Evolutionary conservation across 2,797 vertebrate genomes (phyloP), one percentile per base, ranked within the genome.

Genomic region (Phataginus tetradactyla): DNA sequence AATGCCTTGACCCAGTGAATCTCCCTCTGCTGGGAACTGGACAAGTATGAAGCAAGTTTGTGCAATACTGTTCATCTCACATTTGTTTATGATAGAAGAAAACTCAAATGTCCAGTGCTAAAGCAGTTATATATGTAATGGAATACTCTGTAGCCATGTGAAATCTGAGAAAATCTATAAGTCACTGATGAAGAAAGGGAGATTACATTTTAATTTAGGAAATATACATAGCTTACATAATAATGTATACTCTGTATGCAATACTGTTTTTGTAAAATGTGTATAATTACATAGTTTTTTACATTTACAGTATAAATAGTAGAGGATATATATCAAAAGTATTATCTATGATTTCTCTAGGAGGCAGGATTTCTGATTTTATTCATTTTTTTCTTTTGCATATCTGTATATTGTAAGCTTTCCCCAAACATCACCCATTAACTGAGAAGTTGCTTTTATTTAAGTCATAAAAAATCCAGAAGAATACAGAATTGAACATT

Each of bases 11-110:
- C 27, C 64, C 39, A 39, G 75, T 21, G 23, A 79, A 55, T 68
- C 0, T 1, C 45, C 42, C 37, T 39, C 32, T n/a, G 34, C 49
- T 93, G 37, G 17, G 32, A 94, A 64, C 4, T 37, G 12, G 55
- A 75, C 29, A 86, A 64, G 39, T 81, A 13, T 78, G 69, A 61
- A 90, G 83, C 78, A 71, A 63, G 18, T 90, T 91, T 84, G 34
- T 59, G 80, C 5, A 64, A 51, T 21, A 94, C 7, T 29, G 5
- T 81, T 85, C n/a, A 88, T 61, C 57, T 89, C 45, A 75, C 20
- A 94, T 69, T 92, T 86, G 1, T 12, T 90, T 83, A 59, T 61
- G 87, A 90, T 11, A 86, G 77, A 90, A 86, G 25, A 89, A 97
- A 93, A 68, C 17, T 27, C 45, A 92, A 92, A 59, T 39, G 23